Conservation (phyloP, 1,140 invertebrate genomes). For the Rhagoletis pomonella region DNA sequence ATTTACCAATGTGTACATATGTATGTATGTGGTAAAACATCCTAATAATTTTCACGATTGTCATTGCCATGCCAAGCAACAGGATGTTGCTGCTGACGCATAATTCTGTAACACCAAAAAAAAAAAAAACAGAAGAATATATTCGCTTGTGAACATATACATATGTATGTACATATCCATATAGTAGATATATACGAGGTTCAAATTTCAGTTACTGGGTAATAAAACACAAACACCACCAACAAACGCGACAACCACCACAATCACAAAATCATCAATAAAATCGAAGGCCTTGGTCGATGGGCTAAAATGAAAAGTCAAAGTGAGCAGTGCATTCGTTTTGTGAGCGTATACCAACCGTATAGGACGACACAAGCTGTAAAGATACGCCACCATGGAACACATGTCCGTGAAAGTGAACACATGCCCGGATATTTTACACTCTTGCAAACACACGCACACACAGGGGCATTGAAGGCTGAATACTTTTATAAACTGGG, state of each 20-base stretch:
- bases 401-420: background rate
- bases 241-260: background rate
- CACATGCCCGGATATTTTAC: background rate
- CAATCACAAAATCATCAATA: constrained; percentile 15
- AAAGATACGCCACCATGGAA: background rate
- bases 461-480: background rate
- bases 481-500: background rate
- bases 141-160: background rate
- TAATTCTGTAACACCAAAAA: background rate
- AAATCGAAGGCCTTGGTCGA: background rate
- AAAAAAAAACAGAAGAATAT: too few species aligned
- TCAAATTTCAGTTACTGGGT: background rate
- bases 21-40: background rate
- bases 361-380: background rate
- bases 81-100: background rate
- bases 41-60: constrained; percentile 7
- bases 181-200: too few species aligned
- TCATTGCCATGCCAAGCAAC: background rate
- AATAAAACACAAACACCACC: background rate
- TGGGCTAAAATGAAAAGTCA: background rate
- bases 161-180: background rate
- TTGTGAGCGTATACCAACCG: background rate
- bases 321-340: background rate
- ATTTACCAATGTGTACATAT: background rate
- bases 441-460: background rate